Conservation (phyloP, 1,140 invertebrate genomes). For the Eueides isabella region DNA sequence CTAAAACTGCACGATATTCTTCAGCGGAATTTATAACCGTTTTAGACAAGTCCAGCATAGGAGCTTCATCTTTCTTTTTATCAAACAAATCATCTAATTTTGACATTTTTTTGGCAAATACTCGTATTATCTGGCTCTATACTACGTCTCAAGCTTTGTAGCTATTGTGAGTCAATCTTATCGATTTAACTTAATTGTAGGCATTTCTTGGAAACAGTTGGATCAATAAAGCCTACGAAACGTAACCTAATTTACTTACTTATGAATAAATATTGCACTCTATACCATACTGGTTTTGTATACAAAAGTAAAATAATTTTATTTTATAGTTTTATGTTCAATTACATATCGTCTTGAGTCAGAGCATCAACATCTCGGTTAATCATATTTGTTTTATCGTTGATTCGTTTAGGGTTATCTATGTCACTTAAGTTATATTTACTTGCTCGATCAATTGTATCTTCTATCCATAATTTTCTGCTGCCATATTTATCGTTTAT, state of each 20-base stretch:
- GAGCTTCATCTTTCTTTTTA: slow-evolving; percentile 92
- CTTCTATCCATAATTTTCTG: slow-evolving; percentile 75
- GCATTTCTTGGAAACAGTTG: slow-evolving; percentile 60
- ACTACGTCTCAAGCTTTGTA: background rate
- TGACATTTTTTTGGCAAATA: slow-evolving; percentile 74
- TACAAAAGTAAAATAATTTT: slow-evolving; percentile 1
- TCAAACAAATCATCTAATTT: slow-evolving; percentile 92
- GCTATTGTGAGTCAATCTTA: background rate
- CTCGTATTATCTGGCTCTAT: background rate
- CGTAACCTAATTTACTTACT: slow-evolving; percentile 5
- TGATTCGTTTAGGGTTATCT: slow-evolving; percentile 67
- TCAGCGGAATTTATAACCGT: slow-evolving; percentile 89
- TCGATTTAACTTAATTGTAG: slow-evolving; percentile 27
- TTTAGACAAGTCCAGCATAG: slow-evolving; percentile 92
- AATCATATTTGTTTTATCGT: slow-evolving; percentile 61
- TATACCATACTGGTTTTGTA: background rate
- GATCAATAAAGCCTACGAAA: slow-evolving; percentile 49
- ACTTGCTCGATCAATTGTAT: slow-evolving; percentile 57
- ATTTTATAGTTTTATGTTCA: slow-evolving; percentile 49
- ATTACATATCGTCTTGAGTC: slow-evolving; percentile 52
- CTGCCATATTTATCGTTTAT: slow-evolving; percentile 82
- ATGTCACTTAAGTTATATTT: slow-evolving; percentile 60
- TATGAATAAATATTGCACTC: slow-evolving; percentile 10
- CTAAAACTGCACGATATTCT: slow-evolving; percentile 91
- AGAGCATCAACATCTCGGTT: slow-evolving; percentile 57